A percentile compares a stretch with the other conserved stretches of the same genome.
These are phyloP conservation scores for Aphyosemion australe DNA, from an alignment of 2,113 vertebrate genomes.

Conservation along the genomic window DNA sequence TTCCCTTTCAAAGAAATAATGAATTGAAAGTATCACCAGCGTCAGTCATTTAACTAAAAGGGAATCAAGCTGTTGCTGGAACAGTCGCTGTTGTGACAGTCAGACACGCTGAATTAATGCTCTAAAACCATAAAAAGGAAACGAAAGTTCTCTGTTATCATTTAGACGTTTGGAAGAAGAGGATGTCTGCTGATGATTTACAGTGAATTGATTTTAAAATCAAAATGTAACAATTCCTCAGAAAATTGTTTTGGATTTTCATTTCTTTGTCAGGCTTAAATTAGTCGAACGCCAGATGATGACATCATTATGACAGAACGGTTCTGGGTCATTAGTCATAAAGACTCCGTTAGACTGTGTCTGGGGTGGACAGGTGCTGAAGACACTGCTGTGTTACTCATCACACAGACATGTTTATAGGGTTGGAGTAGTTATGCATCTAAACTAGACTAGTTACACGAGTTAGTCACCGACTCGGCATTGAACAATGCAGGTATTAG, in stretches of 20 bases:
- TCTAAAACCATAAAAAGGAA: slow-evolving; percentile 46
- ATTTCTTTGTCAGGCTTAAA: neutral
- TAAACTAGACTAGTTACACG: too few relatives aligned
- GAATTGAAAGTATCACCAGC: slow-evolving; percentile 36
- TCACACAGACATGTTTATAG: too few relatives aligned
- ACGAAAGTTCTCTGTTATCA: slow-evolving; percentile 43
- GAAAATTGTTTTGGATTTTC: slow-evolving; percentile 10
- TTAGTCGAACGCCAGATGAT: too few relatives aligned
- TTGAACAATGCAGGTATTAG: too few relatives aligned
- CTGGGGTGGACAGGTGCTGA: too few relatives aligned
- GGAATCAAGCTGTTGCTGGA: neutral
- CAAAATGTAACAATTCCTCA: neutral
- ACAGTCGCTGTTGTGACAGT: neutral
- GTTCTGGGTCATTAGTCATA: too few relatives aligned
- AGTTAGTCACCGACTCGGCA: too few relatives aligned
- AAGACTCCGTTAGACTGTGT: too few relatives aligned
- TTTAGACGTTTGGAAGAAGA: slow-evolving; percentile 53
- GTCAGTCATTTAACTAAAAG: neutral
- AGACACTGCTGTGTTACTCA: too few relatives aligned
- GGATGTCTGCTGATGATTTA: slow-evolving; percentile 53
- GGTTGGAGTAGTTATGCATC: too few relatives aligned
- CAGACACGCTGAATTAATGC: neutral
- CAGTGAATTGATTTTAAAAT: slow-evolving; percentile 38
- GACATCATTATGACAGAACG: too few relatives aligned
- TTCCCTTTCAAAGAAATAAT: slow-evolving; percentile 36